Percentiles rank a stretch among this genome's conserved stretches.
phyloP scores from a whole-genome alignment of 2,888 invertebrate species.

The Rhagonycha lutea region DNA sequence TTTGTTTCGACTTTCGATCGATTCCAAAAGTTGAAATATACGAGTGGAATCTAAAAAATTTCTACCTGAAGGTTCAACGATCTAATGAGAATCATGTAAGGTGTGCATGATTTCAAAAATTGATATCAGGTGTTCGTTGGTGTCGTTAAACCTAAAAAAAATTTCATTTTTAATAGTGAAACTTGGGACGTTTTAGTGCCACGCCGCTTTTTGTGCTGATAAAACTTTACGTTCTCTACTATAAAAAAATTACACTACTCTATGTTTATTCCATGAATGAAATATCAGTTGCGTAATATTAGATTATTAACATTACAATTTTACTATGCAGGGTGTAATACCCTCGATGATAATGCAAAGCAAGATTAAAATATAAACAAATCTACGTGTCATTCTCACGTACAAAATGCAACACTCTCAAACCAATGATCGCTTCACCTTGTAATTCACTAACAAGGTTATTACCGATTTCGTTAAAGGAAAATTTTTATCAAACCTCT shows the following conservation, averaged over 20 bases:
- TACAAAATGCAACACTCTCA: slow-evolving; percentile 10
- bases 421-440: slow-evolving; percentile 20
- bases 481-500: background rate
- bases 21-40: background rate
- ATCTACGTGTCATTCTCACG: slow-evolving; percentile 24
- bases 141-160: background rate
- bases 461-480: background rate
- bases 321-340: background rate
- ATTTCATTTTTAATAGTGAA: background rate
- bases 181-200: too few relatives aligned
- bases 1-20: background rate
- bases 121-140: too few relatives aligned
- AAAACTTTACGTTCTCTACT: background rate
- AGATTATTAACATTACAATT: background rate
- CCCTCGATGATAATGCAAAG: background rate
- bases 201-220: background rate
- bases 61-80: background rate
- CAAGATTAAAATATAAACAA: slow-evolving; percentile 19
- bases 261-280: background rate
- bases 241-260: background rate
- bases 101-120: background rate
- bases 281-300: background rate
- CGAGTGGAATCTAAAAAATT: background rate
- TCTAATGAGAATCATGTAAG: background rate
- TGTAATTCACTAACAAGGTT: slow-evolving; percentile 2